Base-by-base conservation (phyloP, 2,113 vertebrate species). In the Corythornis vintsioides region DNA sequence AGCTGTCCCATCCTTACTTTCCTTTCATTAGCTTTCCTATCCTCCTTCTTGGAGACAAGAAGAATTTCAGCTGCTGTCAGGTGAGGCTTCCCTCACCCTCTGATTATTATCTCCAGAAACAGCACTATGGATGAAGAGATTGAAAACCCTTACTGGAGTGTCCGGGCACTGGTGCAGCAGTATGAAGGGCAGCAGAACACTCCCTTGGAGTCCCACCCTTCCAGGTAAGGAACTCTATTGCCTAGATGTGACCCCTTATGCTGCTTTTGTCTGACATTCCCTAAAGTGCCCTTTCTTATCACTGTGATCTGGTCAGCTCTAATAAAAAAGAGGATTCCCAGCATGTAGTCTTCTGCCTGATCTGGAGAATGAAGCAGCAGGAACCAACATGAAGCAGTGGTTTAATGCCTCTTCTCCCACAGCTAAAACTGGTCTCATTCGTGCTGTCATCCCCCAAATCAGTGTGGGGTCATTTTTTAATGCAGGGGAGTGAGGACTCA, bases 101-200 rank as follows among this genome's bases (percentile, higher is more conserved):
- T 80, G 18, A 0, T 48, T 75, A 40, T 56, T 50, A 12, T 48
- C 83, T 78, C 25, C 90, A 98, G 98, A 72, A 98, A 96, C n/a
- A 97, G 97, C 96, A 98, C 97, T 67, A 53, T 97, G 92, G 98
- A 98, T 3, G 98, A 97, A 79, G 99, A 99, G 52, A 98, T 98
- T 9, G 98, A 98, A 87, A 98, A 97, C 21, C 98, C 98, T 0
- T 98, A 95, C 94, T 98, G 98, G 98, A 99, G 99, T 9, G 99
- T 99, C 65, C 98, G 99, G 17, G 98, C 98, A 1, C 97, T 99
- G 91, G 99, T 99, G 64, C 97, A 99, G 95, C 99, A 99, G 90
- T 99, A 99, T 8, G 99, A 99, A 95, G 98, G 97, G 25, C 98
- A 98, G 83, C 98, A 96, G 82, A 96, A 86, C 48, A 12, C 88